Percentiles rank a stretch among this genome's conserved stretches.
phyloP scores from a whole-genome alignment of 2,888 invertebrate species.

The Aphrophora alni region DNA sequence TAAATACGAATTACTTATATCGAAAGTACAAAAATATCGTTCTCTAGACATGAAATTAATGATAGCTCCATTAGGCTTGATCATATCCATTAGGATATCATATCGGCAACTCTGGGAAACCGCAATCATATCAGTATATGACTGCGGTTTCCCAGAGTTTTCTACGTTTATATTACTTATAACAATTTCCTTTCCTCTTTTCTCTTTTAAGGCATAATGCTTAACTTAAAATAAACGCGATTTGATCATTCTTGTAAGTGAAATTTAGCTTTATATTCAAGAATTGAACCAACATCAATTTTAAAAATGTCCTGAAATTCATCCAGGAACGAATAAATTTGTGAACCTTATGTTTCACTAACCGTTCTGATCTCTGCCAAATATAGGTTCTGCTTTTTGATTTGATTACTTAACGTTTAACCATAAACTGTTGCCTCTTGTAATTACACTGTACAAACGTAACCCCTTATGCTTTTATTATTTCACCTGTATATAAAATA shows the following conservation, averaged over 20 bases:
- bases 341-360: constrained; percentile 37
- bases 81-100: too few species aligned
- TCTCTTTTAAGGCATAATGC: constrained; percentile 14
- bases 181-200: constrained; percentile 31
- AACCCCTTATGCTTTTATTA: constrained; percentile 9
- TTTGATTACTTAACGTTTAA: constrained; percentile 18
- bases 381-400: too few species aligned
- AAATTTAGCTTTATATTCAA: constrained; percentile 13
- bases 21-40: constrained; percentile 35
- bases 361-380: constrained; percentile 24
- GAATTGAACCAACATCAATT: constrained; percentile 12
- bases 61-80: too few species aligned
- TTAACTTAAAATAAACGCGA: constrained; percentile 36
- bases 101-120: too few species aligned
- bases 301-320: constrained; percentile 39
- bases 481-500: constrained; percentile 28
- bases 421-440: constrained; percentile 7
- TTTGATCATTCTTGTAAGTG: background rate
- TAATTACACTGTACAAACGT: background rate
- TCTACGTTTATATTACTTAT: too few species aligned
- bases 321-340: background rate
- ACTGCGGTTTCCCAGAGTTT: too few species aligned
- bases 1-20: constrained; percentile 36
- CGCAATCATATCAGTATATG: too few species aligned
- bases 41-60: constrained; percentile 2